Evolutionary conservation across 2,113 vertebrate species (phyloP), one percentile per base, ranked within the genome.

Genomic region (Paedocypris sp.): DNA sequence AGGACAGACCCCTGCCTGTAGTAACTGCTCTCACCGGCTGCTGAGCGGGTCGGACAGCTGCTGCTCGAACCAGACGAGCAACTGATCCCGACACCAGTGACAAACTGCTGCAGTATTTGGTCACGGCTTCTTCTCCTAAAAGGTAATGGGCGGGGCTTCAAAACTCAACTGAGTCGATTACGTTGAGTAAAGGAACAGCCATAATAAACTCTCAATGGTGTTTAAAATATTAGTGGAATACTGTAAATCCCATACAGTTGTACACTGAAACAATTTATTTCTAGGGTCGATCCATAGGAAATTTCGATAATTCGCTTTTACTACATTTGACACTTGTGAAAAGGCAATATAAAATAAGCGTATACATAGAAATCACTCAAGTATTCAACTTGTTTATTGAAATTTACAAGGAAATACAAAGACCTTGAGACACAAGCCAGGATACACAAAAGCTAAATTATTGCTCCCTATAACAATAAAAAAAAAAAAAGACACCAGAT

Each of bases 1-100:
- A 49, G 43, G 54, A 39, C 48, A 33, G 41, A 54, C 43, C 13
- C 48, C 38, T 60, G 46, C 36, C 13, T 33, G 32, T 16, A 15
- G 51, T 68, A 57, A 36, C 48, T 54, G 60, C 60, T 60, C 63
- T 54, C 51, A 61, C 64, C 71, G 54, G 50, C 54, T 36, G 52
- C 58, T 53, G 59, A 52, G 25, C 33, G 23, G n/a, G n/a, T n/a
- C n/a, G n/a, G 15, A 58, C 51, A 62, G 72, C 62, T 59, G 36
- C 19, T 29, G 50, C 64, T 49, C 20, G 31, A 32, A 61, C 68
- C 62, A 64, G 63, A 59, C 68, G 57, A 58, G 71, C 35, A 54
- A 69, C 70, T 65, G 59, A 66, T 59, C 64, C 59, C 68, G 64
- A 73, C 68, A 66, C 59, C 60, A 72, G 59, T 63, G 64, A 72